Evolutionary conservation across 2,797 vertebrate species (phyloP).

Genomic region (Petrocephalus sullivani): DNA sequence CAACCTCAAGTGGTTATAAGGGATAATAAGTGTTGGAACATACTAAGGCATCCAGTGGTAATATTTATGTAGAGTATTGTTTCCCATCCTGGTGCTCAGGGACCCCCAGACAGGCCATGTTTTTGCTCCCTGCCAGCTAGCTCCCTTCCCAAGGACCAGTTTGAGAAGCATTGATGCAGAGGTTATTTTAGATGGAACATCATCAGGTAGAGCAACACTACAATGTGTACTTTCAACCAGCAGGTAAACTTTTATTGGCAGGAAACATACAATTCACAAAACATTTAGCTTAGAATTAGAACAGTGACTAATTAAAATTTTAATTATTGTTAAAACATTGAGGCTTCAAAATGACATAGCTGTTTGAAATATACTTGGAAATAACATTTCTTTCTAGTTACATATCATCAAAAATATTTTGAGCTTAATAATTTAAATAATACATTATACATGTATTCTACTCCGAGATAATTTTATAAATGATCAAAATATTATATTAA

Average conservation of each 20-base stretch:
- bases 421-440: not conserved
- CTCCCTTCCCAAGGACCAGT: not conserved
- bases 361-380: not conserved
- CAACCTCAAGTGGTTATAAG: not conserved
- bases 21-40: not conserved
- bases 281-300: not conserved
- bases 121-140: not conserved
- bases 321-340: not conserved
- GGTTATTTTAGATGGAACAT: not conserved
- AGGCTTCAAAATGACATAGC: not conserved
- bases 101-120: not conserved
- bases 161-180: not conserved
- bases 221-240: not conserved
- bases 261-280: not conserved
- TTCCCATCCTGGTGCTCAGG: not conserved
- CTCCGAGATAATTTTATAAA: not conserved
- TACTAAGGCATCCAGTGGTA: not conserved
- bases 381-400: not conserved
- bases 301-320: not conserved
- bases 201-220: not conserved
- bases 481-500: not conserved
- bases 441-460: constrained; percentile 4
- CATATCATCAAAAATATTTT: not conserved
- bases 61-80: not conserved
- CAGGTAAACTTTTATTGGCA: not conserved